Evolutionary conservation across 1,140 invertebrate species (phyloP).

Genomic region (Achroia grisella): DNA sequence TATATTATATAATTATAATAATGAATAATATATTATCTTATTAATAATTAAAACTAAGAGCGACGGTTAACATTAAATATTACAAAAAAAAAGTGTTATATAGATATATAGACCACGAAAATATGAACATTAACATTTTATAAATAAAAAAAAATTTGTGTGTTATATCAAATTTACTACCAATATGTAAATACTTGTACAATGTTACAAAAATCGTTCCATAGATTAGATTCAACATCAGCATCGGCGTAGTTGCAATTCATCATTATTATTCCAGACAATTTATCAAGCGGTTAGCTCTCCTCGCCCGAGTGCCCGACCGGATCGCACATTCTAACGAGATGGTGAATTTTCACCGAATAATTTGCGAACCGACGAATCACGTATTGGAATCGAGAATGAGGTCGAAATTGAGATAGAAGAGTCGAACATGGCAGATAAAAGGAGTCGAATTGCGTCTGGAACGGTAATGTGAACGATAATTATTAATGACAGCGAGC

Average conservation of each 20-base stretch:
- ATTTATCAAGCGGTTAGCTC: constrained; percentile 72
- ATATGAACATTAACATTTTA: constrained; percentile 20
- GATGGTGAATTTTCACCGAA: constrained; percentile 72
- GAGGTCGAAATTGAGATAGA: constrained; percentile 69
- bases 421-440: constrained; percentile 57
- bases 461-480: neutral
- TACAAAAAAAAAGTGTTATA: too few relatives aligned
- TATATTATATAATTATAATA: too few relatives aligned
- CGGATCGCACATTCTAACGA: constrained; percentile 69
- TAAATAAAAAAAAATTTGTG: constrained; percentile 5
- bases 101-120: neutral
- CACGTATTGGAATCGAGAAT: constrained; percentile 70
- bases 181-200: neutral
- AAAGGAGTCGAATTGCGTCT: constrained; percentile 21
- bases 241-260: constrained; percentile 65
- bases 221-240: constrained; percentile 56
- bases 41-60: too few relatives aligned
- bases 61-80: too few relatives aligned
- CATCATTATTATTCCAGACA: constrained; percentile 73
- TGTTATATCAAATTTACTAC: neutral
- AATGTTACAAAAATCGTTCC: constrained; percentile 22
- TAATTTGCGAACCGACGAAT: constrained; percentile 71
- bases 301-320: constrained; percentile 30
- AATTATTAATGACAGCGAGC: constrained; percentile 1
- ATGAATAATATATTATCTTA: too few relatives aligned